Conservation (phyloP, 2,113 vertebrate genomes). For the Epinephelus moara region DNA sequence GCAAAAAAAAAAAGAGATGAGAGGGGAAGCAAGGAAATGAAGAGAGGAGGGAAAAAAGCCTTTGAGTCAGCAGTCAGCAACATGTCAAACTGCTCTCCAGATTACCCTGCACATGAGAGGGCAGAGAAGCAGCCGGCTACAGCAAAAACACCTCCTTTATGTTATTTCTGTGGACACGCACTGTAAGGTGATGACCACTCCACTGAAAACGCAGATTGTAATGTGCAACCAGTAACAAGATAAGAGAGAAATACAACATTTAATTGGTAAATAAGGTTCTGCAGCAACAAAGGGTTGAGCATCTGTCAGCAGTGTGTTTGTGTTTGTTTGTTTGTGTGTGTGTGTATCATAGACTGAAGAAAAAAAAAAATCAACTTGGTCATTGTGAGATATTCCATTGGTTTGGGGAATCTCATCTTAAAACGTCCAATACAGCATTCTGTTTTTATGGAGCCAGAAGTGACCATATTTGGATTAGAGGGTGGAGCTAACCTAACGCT, state of each 20-base stretch:
- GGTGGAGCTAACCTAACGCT: too few species aligned
- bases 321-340: not conserved
- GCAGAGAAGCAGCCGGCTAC: conserved; percentile 1
- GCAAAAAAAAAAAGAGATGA: not conserved
- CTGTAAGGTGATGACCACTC: not conserved
- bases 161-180: conserved; percentile 14
- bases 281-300: conserved; percentile 53
- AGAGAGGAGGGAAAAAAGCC: not conserved
- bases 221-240: not conserved
- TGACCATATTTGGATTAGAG: too few species aligned
- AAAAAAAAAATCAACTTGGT: too few species aligned
- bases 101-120: conserved; percentile 22
- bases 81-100: conserved; percentile 50
- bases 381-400: too few species aligned
- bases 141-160: not conserved
- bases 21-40: conserved; percentile 35
- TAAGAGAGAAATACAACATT: conserved; percentile 23
- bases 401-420: too few species aligned
- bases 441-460: too few species aligned
- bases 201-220: conserved; percentile 14
- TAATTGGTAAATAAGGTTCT: conserved; percentile 61
- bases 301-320: conserved; percentile 36
- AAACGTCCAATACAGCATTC: too few species aligned
- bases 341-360: not conserved
- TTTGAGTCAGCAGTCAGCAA: conserved; percentile 48